These are phyloP conservation scores for Geotrupes spiniger DNA, from an alignment of 2,888 invertebrate species.

Conservation along the genomic window DNA sequence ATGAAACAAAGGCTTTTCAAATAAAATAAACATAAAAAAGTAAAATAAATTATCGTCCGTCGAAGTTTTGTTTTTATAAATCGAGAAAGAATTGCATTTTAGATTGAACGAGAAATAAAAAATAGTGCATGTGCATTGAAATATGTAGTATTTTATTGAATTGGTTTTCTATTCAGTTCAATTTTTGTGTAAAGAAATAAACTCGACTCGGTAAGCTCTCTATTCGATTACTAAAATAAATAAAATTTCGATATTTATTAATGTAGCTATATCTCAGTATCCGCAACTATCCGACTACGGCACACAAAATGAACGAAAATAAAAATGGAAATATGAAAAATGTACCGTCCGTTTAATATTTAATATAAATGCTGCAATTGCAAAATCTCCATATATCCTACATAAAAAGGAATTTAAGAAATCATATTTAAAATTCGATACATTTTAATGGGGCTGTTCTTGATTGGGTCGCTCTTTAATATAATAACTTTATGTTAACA, in stretches of 20 bases:
- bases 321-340: slow-evolving; percentile 7
- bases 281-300: slow-evolving; percentile 4
- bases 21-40: slow-evolving; percentile 46
- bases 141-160: slow-evolving; percentile 21
- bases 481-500: too few species aligned
- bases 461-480: too few species aligned
- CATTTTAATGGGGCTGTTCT: too few species aligned
- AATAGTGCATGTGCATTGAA: slow-evolving; percentile 14
- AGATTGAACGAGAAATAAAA: slow-evolving; percentile 13
- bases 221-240: slow-evolving; percentile 19
- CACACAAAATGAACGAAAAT: not conserved
- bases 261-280: slow-evolving; percentile 10
- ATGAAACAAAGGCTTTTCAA: slow-evolving; percentile 44
- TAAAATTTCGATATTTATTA: slow-evolving; percentile 21
- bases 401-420: not conserved
- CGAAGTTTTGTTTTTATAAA: slow-evolving; percentile 38
- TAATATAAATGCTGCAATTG: slow-evolving; percentile 5
- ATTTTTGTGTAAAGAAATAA: slow-evolving; percentile 14
- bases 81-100: slow-evolving; percentile 21
- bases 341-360: slow-evolving; percentile 3
- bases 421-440: not conserved
- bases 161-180: slow-evolving; percentile 20
- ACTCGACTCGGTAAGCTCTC: slow-evolving; percentile 19
- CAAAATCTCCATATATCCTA: not conserved
- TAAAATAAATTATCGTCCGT: slow-evolving; percentile 45